Evolutionary conservation across 2,888 invertebrate genomes (phyloP), one percentile per base, ranked within the genome.

Genomic region (Falcaria lacertinaria): DNA sequence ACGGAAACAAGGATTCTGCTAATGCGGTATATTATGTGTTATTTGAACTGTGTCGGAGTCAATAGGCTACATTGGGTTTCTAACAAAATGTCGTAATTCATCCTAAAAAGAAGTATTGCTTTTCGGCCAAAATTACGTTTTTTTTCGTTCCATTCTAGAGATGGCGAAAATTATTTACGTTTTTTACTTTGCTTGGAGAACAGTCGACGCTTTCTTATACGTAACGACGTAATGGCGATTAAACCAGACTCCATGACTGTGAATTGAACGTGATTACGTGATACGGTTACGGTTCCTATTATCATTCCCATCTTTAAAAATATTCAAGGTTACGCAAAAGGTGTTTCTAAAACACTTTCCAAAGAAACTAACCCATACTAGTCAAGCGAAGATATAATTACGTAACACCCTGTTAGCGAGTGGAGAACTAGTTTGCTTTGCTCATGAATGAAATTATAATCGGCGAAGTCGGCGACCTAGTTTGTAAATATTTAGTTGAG

Each of bases 381-480:
- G 34, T 28, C 11, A 28, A 28, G 11, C 8, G 19, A 33, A 36
- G 45, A 36, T 41, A 38, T 28, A 46, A 49, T 47, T 58, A 48
- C 50, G 42, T 54, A 58, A 62, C n/a, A n/a, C n/a, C 39, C 33
- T 35, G 52, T 48, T 52, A 47, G 40, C 48, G 35, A 36, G 43
- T 42, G 15, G 47, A 57, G 52, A 74, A 74, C 78, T 64, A 68
- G 74, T 76, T 74, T 69, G 52, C 40, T 50, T 37, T 34, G 52
- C 60, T 61, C 52, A 56, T 62, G 63, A 70, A 70, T 70, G 60
- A 68, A 62, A 60, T 61, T 60, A 60, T 54, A 59, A 64, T 64
- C 60, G 67, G 58, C 59, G 61, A 58, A 45, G 17, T 39, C 17
- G 32, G 33, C 13, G 13, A 11, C 19, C 19, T 19, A 19, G n/a